Conservation (phyloP, 1,140 invertebrate species). For the Camponotus pennsylvanicus region DNA sequence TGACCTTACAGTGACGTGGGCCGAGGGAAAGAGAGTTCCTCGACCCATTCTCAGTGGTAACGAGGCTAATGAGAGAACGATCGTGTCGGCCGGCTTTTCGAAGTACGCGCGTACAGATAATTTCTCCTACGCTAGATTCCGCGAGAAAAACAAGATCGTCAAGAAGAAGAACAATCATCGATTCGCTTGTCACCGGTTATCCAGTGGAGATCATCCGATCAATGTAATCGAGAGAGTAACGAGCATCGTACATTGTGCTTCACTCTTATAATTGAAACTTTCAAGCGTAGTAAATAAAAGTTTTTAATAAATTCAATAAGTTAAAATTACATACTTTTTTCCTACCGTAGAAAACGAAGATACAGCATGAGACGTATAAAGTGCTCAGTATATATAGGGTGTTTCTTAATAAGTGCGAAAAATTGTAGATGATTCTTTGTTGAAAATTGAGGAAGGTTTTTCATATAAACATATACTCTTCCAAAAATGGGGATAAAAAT, state of each 20-base stretch:
- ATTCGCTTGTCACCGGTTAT: slow-evolving; percentile 15
- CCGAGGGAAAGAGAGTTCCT: slow-evolving; percentile 62
- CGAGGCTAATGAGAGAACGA: slow-evolving; percentile 72
- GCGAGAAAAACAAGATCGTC: slow-evolving; percentile 72
- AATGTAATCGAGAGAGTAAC: slow-evolving; percentile 37
- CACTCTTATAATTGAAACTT: slow-evolving; percentile 38
- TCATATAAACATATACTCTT: too few species aligned
- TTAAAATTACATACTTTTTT: not conserved
- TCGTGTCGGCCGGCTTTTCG: slow-evolving; percentile 68
- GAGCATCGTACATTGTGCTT: slow-evolving; percentile 10
- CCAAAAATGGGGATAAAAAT: too few species aligned
- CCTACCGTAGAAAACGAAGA: not conserved
- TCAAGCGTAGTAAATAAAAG: slow-evolving; percentile 6
- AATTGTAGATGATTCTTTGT: too few species aligned
- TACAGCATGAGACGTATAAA: not conserved
- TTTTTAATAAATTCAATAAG: not conserved
- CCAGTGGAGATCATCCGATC: not conserved
- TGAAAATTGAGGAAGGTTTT: too few species aligned
- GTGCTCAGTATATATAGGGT: not conserved
- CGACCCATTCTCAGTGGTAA: slow-evolving; percentile 66
- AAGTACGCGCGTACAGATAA: slow-evolving; percentile 54
- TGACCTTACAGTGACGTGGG: slow-evolving; percentile 29
- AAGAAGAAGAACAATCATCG: slow-evolving; percentile 65
- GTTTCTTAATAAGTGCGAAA: too few species aligned
- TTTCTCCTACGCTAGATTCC: slow-evolving; percentile 73